These are phyloP conservation scores for Malthinus seriepunctatus DNA, from an alignment of 2,888 invertebrate genomes.

Conservation along the genomic window DNA sequence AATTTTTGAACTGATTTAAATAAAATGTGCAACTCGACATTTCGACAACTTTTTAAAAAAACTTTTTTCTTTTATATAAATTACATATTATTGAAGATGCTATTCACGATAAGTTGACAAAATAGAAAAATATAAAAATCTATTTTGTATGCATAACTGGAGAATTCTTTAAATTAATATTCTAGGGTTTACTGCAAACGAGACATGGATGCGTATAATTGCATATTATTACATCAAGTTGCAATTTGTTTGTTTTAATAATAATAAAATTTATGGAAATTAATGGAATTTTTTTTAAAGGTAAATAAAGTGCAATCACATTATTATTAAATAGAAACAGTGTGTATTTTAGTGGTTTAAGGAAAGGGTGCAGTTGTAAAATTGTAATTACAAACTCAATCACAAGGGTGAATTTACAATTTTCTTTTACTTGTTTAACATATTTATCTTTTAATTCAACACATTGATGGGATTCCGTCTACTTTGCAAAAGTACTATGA, in stretches of 20 bases:
- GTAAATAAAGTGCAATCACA: conserved; percentile 1
- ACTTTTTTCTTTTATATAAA: too few species aligned
- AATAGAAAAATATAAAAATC: conserved; percentile 4
- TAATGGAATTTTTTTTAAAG: conserved; percentile 6
- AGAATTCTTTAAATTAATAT: conserved; percentile 14
- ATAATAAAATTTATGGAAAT: conserved; percentile 14
- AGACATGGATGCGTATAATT: conserved; percentile 23
- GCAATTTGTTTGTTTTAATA: conserved; percentile 20
- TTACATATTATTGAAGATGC: neutral
- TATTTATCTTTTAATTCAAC: too few species aligned
- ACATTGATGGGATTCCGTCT: too few species aligned
- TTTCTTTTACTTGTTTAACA: too few species aligned
- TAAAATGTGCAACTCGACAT: too few species aligned
- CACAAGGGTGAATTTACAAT: too few species aligned
- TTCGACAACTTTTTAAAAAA: too few species aligned
- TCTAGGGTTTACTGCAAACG: conserved; percentile 17
- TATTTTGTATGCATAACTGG: conserved; percentile 13
- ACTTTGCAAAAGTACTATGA: too few species aligned
- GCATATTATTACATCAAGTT: conserved; percentile 21
- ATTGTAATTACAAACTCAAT: too few species aligned
- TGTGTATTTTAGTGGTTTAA: too few species aligned
- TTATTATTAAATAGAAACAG: conserved; percentile 1
- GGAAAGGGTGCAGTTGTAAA: too few species aligned
- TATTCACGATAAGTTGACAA: conserved; percentile 8
- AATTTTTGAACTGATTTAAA: too few species aligned